phyloP scores from a whole-genome alignment of 2,797 vertebrate species.

The Cossypha heuglini region DNA sequence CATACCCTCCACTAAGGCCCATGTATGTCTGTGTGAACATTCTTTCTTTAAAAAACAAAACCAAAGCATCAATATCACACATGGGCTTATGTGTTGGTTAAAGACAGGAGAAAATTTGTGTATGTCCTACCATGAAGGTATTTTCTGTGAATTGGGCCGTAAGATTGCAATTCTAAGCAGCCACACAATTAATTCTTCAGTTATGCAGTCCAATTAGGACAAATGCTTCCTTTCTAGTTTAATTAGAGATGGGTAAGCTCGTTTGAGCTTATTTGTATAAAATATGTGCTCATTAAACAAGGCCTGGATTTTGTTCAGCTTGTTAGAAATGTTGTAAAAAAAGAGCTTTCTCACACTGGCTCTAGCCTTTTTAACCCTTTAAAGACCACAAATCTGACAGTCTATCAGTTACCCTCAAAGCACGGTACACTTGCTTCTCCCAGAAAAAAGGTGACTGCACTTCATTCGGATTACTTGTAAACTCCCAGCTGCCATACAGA shows the following conservation, averaged over 20 bases:
- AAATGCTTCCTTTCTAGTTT: constrained; percentile 77
- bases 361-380: constrained; percentile 63
- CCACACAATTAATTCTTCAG: constrained; percentile 77
- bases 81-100: not conserved
- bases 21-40: not conserved
- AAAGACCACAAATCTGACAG: not conserved
- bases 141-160: constrained; percentile 63
- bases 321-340: constrained; percentile 71
- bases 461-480: not conserved
- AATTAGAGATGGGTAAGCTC: constrained; percentile 77
- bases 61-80: constrained; percentile 3
- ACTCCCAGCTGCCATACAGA: not conserved
- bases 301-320: constrained; percentile 76
- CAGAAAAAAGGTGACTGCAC: not conserved
- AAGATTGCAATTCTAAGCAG: constrained; percentile 76
- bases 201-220: constrained; percentile 78
- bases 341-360: constrained; percentile 66
- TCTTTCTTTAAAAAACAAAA: constrained; percentile 43
- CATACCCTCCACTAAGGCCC: constrained; percentile 5
- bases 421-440: not conserved
- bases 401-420: not conserved
- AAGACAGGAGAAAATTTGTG: constrained; percentile 47
- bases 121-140: constrained; percentile 42
- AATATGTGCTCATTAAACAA: constrained; percentile 81
- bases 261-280: constrained; percentile 79